A percentile compares a stretch with the other conserved stretches of the same genome.
Conservation (phyloP, 2,888 invertebrate species). For the Troides aeacus region DNA sequence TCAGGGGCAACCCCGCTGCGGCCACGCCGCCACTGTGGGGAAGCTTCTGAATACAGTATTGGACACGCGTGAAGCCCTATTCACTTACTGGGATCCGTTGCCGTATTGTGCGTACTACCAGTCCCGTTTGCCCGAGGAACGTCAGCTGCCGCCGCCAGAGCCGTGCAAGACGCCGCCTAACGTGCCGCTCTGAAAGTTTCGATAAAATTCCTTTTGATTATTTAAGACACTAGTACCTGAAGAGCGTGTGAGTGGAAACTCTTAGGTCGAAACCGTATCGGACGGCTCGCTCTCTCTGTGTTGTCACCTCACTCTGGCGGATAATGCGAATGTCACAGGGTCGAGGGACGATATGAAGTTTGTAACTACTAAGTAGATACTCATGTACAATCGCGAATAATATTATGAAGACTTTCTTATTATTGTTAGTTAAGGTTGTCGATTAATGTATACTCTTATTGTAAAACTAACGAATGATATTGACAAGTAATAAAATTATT, state of each 20-base stretch:
- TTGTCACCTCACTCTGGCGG: constrained; percentile 37
- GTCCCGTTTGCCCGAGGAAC: constrained; percentile 83
- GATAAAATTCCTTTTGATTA: constrained; percentile 38
- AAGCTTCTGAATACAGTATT: constrained; percentile 84
- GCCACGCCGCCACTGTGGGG: constrained; percentile 82
- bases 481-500: constrained; percentile 32
- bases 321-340: constrained; percentile 36
- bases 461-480: constrained; percentile 41
- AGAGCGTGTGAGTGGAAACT: constrained; percentile 68
- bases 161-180: constrained; percentile 79
- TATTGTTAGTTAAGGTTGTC: constrained; percentile 33
- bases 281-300: constrained; percentile 45
- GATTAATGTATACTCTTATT: constrained; percentile 32
- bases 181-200: constrained; percentile 66
- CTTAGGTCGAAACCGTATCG: constrained; percentile 43
- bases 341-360: constrained; percentile 61
- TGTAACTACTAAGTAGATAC: constrained; percentile 79
- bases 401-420: constrained; percentile 54
- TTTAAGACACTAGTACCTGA: constrained; percentile 77
- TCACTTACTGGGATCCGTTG: constrained; percentile 91
- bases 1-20: constrained; percentile 83
- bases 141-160: constrained; percentile 72
- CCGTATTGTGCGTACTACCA: constrained; percentile 93
- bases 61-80: constrained; percentile 89
- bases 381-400: constrained; percentile 47